phyloP scores from a whole-genome alignment of 2,888 invertebrate genomes.

The Anorthoa munda region DNA sequence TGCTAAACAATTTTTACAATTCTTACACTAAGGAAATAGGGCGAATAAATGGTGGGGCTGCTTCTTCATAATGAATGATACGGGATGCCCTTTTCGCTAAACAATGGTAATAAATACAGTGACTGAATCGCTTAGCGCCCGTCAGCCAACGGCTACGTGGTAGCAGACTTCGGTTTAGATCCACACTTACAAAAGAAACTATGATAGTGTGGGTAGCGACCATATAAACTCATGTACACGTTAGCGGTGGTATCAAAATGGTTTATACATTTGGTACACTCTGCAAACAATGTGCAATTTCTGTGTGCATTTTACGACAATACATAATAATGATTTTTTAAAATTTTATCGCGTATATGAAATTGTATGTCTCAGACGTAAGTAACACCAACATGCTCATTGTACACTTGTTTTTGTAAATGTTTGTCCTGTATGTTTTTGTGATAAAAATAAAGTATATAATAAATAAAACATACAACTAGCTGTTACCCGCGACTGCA shows the following conservation, averaged over 20 bases:
- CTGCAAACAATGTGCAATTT: background rate
- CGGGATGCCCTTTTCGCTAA: slow-evolving; percentile 87
- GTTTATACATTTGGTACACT: background rate
- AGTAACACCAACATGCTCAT: too few species aligned
- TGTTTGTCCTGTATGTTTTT: too few species aligned
- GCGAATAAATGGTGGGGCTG: slow-evolving; percentile 73
- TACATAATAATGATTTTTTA: background rate
- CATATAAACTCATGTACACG: slow-evolving; percentile 55
- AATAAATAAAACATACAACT: too few species aligned
- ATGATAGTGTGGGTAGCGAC: slow-evolving; percentile 68
- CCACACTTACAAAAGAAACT: slow-evolving; percentile 64
- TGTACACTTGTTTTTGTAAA: too few species aligned
- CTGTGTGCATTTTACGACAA: too few species aligned
- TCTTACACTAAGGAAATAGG: slow-evolving; percentile 49
- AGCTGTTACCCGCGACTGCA: too few species aligned
- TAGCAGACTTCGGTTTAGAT: slow-evolving; percentile 61
- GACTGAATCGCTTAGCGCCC: slow-evolving; percentile 85
- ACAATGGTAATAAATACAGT: slow-evolving; percentile 91
- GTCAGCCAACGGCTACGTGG: slow-evolving; percentile 71
- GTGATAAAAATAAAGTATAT: too few species aligned
- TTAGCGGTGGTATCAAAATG: slow-evolving; percentile 24
- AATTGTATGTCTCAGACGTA: background rate
- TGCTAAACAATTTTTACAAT: slow-evolving; percentile 59
- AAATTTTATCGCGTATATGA: background rate
- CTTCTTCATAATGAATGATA: slow-evolving; percentile 86